Percentiles rank a stretch among this genome's conserved stretches.
These are phyloP conservation scores for Exaiptasia diaphana DNA, from an alignment of 64 coral and sea anemone species.

Conservation along the genomic window DNA sequence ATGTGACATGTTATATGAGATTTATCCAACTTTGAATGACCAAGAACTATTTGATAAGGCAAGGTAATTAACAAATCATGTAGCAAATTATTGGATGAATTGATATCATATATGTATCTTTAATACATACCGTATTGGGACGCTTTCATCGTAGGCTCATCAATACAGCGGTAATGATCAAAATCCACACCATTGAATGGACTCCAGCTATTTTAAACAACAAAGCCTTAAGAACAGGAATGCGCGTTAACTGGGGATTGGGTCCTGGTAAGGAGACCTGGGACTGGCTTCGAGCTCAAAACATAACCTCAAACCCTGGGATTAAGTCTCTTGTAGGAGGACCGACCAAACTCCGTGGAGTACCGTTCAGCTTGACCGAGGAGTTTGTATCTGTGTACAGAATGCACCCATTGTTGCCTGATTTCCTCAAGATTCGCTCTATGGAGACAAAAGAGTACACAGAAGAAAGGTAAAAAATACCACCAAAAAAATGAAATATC, in stretches of 20 bases:
- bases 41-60: constrained; percentile 67
- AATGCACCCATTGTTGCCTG: constrained; percentile 77
- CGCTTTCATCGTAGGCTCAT: too few relatives aligned
- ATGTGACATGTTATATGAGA: constrained; percentile 56
- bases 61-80: constrained; percentile 18
- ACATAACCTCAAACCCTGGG: constrained; percentile 19
- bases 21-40: constrained; percentile 53
- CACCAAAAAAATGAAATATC: not conserved
- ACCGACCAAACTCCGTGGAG: constrained; percentile 37
- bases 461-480: not conserved
- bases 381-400: constrained; percentile 80
- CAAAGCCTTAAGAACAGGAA: constrained; percentile 48
- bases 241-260: constrained; percentile 63
- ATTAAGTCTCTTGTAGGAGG: constrained; percentile 55
- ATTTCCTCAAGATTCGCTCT: constrained; percentile 34
- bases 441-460: constrained; percentile 2
- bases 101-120: not conserved
- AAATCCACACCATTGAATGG: constrained; percentile 84
- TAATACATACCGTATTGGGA: too few relatives aligned
- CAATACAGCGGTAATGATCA: constrained; percentile 59
- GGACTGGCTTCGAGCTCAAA: constrained; percentile 41
- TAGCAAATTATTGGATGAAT: not conserved
- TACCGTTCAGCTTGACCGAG: constrained; percentile 69
- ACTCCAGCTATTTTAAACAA: constrained; percentile 76
- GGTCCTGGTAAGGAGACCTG: constrained; percentile 52